These are phyloP conservation scores for Allochrocebus solatus DNA, from an alignment of 2,797 vertebrate genomes.

Conservation along the genomic window DNA sequence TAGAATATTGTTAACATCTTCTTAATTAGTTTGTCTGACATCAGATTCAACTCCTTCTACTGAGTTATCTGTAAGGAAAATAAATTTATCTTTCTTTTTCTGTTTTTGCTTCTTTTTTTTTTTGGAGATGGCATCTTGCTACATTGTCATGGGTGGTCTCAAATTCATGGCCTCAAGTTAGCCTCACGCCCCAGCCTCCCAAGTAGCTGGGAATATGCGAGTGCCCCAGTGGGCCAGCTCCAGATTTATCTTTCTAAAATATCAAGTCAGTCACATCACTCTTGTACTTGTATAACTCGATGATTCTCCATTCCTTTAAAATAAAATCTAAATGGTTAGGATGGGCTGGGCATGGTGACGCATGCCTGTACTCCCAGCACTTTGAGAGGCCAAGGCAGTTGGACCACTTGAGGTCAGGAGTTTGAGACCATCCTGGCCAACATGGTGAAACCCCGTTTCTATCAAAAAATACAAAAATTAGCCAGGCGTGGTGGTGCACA, in stretches of 20 bases:
- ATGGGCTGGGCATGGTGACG: neutral
- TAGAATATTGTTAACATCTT: neutral
- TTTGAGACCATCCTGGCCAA: neutral
- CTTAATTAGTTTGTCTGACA: neutral
- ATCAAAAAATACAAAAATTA: neutral
- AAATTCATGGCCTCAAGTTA: neutral
- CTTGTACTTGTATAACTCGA: neutral
- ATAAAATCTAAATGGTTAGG: neutral
- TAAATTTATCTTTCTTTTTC: neutral
- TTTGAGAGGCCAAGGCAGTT: neutral
- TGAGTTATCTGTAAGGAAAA: neutral
- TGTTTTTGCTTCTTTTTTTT: neutral
- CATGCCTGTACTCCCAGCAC: neutral
- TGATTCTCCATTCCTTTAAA: neutral
- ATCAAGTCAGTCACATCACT: neutral
- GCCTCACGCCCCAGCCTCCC: neutral
- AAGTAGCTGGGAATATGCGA: neutral
- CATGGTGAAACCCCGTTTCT: neutral
- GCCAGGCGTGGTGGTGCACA: neutral
- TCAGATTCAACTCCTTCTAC: neutral
- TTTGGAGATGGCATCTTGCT: neutral
- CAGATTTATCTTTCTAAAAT: neutral
- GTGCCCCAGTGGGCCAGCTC: neutral
- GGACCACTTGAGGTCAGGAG: neutral
- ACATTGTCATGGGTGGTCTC: neutral